Evolutionary conservation across 2,113 vertebrate genomes (phyloP).

Genomic region (Tiliqua scincoides): DNA sequence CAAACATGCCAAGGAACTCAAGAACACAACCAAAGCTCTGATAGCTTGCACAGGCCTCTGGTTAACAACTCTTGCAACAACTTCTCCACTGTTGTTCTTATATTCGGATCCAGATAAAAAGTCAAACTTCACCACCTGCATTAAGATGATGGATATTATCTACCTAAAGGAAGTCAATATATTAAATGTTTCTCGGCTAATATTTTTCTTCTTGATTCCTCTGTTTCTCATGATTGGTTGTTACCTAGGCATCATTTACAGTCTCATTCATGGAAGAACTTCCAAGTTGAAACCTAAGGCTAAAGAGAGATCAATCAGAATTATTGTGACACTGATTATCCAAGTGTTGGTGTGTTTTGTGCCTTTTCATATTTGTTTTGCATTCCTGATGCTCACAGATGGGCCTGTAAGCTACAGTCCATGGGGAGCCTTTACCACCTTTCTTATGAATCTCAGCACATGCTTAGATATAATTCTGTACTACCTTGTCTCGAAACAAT

Average conservation of each 20-base stretch:
- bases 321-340: constrained; percentile 90
- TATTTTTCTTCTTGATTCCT: constrained; percentile 92
- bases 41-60: constrained; percentile 84
- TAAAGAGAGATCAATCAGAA: constrained; percentile 94
- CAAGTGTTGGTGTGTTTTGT: constrained; percentile 93
- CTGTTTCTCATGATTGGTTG: constrained; percentile 92
- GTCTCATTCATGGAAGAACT: constrained; percentile 86
- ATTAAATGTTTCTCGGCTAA: constrained; percentile 85
- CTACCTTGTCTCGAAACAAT: constrained; percentile 97
- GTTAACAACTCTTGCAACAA: constrained; percentile 88
- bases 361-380: constrained; percentile 90
- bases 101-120: constrained; percentile 80
- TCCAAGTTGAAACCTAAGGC: constrained; percentile 95
- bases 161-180: constrained; percentile 81
- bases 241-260: constrained; percentile 89
- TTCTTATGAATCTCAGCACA: constrained; percentile 95
- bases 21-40: constrained; percentile 88
- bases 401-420: constrained; percentile 71
- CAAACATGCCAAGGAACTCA: constrained; percentile 88
- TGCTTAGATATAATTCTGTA: constrained; percentile 95
- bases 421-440: constrained; percentile 91
- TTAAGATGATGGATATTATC: constrained; percentile 89
- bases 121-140: constrained; percentile 86
- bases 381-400: constrained; percentile 80
- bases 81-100: constrained; percentile 82